These are phyloP conservation scores for Xyrichtys novacula DNA, from an alignment of 2,797 vertebrate species.

Conservation along the genomic window DNA sequence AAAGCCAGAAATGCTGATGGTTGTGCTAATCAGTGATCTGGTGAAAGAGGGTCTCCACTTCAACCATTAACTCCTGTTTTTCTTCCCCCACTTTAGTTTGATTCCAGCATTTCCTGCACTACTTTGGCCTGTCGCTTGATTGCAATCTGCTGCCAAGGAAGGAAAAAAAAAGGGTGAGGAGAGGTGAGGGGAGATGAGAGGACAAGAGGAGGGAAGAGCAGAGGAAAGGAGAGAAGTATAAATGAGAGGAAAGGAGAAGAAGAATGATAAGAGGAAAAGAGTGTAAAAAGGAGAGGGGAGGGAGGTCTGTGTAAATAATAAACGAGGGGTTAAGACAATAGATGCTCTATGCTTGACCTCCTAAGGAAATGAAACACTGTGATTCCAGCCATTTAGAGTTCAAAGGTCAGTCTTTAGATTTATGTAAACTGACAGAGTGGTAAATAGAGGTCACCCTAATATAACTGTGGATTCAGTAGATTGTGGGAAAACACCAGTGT, in stretches of 20 bases:
- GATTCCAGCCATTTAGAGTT: constrained; percentile 71
- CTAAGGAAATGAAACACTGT: constrained; percentile 75
- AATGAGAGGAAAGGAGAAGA: neutral
- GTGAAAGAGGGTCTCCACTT: constrained; percentile 69
- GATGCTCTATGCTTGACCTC: constrained; percentile 72
- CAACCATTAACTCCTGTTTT: constrained; percentile 69
- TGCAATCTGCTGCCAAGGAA: constrained; percentile 72
- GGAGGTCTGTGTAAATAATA: constrained; percentile 38
- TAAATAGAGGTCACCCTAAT: constrained; percentile 57
- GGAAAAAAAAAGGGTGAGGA: constrained; percentile 34
- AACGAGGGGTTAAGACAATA: constrained; percentile 70
- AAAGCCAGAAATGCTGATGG: constrained; percentile 36
- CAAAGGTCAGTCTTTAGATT: constrained; percentile 71
- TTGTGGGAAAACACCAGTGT: constrained; percentile 18
- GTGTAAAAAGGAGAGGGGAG: neutral
- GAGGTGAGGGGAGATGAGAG: neutral
- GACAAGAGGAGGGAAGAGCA: constrained; percentile 31
- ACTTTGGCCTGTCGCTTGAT: constrained; percentile 67
- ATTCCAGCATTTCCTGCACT: constrained; percentile 71
- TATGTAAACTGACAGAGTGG: constrained; percentile 60
- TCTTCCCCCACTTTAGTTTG: constrained; percentile 63
- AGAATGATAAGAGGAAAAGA: neutral
- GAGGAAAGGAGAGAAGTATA: neutral
- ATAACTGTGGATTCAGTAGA: constrained; percentile 31
- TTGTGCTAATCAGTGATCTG: constrained; percentile 68